phyloP scores from a whole-genome alignment of 2,888 invertebrate species.

The Lepidochrysops patricia region DNA sequence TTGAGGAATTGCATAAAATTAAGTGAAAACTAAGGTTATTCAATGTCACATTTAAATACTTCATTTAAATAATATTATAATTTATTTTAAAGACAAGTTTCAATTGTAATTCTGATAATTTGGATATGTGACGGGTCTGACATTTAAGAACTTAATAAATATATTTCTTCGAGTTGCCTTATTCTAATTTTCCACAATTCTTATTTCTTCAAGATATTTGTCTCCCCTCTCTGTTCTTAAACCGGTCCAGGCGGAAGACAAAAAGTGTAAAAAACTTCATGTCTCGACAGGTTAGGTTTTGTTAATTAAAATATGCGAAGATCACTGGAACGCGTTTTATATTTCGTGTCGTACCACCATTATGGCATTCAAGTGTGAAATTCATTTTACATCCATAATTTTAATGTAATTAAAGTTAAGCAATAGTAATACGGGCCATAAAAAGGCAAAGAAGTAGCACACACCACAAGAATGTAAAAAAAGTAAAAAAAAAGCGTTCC shows the following conservation, averaged over 20 bases:
- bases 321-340: neutral
- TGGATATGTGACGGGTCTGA: neutral
- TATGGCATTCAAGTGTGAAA: neutral
- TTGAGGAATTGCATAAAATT: neutral
- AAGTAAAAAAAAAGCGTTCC: neutral
- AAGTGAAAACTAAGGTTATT: neutral
- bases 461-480: neutral
- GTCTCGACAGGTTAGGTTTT: neutral
- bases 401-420: neutral
- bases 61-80: neutral
- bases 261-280: neutral
- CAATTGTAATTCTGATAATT: neutral
- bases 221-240: neutral
- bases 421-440: neutral
- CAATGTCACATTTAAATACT: neutral
- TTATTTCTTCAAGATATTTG: neutral
- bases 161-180: neutral
- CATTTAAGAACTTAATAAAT: neutral
- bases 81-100: neutral
- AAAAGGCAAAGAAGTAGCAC: too few species aligned
- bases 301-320: conserved; percentile 1
- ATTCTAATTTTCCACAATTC: neutral
- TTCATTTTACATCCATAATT: neutral
- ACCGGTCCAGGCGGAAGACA: neutral
- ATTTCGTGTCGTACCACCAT: neutral